Percentiles rank a stretch among this genome's conserved stretches.
phyloP scores from a whole-genome alignment of 2,797 vertebrate genomes.

The Okamejei kenojei region DNA sequence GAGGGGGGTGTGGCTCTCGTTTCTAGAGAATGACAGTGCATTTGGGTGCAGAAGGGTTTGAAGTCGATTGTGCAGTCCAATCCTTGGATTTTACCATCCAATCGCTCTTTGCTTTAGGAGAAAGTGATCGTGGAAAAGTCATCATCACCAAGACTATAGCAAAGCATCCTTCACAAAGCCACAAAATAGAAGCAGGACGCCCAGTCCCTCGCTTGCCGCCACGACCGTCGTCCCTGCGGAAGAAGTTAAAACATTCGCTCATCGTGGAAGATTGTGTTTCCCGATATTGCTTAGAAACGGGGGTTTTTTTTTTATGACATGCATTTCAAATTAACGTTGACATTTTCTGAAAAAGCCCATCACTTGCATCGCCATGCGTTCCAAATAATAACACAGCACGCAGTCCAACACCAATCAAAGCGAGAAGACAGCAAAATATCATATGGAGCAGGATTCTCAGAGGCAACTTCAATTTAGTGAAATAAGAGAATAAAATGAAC shows the following conservation, averaged over 20 bases:
- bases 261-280: constrained; percentile 62
- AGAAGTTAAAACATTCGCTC: constrained; percentile 72
- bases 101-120: constrained; percentile 80
- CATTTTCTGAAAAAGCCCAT: constrained; percentile 59
- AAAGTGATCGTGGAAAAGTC: constrained; percentile 77
- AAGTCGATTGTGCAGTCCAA: constrained; percentile 75
- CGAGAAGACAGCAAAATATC: not conserved
- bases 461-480: not conserved
- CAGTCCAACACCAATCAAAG: constrained; percentile 40
- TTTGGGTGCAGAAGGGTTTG: constrained; percentile 70
- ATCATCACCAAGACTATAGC: constrained; percentile 84
- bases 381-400: constrained; percentile 63
- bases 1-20: constrained; percentile 56
- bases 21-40: constrained; percentile 74
- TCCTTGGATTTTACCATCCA: constrained; percentile 74
- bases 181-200: constrained; percentile 78
- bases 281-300: constrained; percentile 67
- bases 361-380: constrained; percentile 69
- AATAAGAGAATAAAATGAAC: not conserved
- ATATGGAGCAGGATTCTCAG: not conserved
- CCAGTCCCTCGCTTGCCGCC: constrained; percentile 81
- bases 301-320: constrained; percentile 52
- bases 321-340: constrained; percentile 60
- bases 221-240: constrained; percentile 80
- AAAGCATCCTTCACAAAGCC: constrained; percentile 81